A percentile compares a stretch with the other conserved stretches of the same genome.
phyloP scores from a whole-genome alignment of 2,113 vertebrate genomes.

The Actinemys pallida region DNA sequence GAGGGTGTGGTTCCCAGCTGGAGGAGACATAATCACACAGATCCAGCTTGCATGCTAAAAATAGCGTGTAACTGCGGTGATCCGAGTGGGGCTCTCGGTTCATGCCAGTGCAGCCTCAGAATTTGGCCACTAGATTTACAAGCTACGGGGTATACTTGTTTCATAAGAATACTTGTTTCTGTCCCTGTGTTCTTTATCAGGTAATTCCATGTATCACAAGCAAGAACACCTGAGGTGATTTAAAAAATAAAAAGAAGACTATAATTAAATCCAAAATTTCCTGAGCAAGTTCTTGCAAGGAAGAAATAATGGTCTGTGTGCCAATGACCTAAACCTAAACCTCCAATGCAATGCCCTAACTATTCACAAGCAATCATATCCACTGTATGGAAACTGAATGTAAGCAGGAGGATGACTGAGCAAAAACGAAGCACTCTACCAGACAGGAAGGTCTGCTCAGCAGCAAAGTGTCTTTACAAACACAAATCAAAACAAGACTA shows the following conservation, averaged over 20 bases:
- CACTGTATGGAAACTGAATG: background rate
- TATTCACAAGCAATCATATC: background rate
- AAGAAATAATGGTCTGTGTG: background rate
- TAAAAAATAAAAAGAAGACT: background rate
- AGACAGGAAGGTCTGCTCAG: background rate
- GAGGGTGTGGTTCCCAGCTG: background rate
- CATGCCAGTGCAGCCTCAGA: background rate
- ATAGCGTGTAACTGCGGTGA: background rate
- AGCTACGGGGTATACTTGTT: background rate
- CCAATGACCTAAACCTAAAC: background rate
- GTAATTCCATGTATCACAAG: background rate
- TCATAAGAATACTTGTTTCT: background rate
- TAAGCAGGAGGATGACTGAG: background rate
- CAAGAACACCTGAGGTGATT: background rate
- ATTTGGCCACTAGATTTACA: background rate
- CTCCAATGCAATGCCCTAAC: fast-evolving
- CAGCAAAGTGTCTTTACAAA: background rate
- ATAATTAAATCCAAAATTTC: background rate
- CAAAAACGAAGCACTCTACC: background rate
- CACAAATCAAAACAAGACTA: background rate
- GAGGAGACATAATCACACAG: background rate
- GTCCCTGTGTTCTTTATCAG: background rate
- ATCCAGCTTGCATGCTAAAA: too few species aligned
- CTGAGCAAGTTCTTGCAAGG: background rate
- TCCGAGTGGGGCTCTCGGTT: background rate